Percentiles rank a stretch among this genome's conserved stretches.
Evolutionary conservation across 2,888 invertebrate genomes (phyloP).

Genomic region (Hoplodrina ambigua): DNA sequence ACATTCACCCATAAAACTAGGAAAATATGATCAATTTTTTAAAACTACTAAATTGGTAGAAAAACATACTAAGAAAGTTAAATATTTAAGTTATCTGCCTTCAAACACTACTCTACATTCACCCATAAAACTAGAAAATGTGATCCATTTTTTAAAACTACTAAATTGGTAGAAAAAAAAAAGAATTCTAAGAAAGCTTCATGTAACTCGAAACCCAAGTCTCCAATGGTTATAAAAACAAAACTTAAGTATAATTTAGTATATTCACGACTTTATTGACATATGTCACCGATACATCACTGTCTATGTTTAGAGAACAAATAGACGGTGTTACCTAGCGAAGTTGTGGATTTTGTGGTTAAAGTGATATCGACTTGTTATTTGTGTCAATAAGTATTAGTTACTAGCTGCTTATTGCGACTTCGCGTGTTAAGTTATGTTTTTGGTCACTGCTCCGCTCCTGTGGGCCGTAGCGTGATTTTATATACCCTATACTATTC

Average conservation of each 20-base stretch:
- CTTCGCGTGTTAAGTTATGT: too few species aligned
- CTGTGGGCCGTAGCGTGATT: too few species aligned
- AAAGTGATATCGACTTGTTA: constrained; percentile 2
- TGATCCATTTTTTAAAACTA: constrained; percentile 15
- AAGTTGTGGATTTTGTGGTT: constrained; percentile 22
- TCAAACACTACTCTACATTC: too few species aligned
- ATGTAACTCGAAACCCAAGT: not conserved
- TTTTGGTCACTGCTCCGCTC: too few species aligned
- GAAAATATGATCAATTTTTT: too few species aligned
- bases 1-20: too few species aligned
- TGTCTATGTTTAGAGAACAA: constrained; percentile 43
- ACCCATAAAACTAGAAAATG: too few species aligned
- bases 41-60: too few species aligned
- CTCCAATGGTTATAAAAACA: constrained; percentile 6
- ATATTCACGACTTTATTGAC: constrained; percentile 41
- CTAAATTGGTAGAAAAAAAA: not conserved
- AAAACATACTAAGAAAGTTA: too few species aligned
- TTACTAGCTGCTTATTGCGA: not conserved
- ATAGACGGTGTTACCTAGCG: constrained; percentile 23
- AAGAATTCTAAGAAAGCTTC: not conserved
- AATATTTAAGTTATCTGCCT: too few species aligned
- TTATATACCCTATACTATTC: too few species aligned
- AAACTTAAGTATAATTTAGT: constrained; percentile 21
- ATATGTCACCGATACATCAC: constrained; percentile 47
- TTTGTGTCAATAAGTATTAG: constrained; percentile 26